phyloP scores from a whole-genome alignment of 2,888 invertebrate genomes.

The Apamea sordens region DNA sequence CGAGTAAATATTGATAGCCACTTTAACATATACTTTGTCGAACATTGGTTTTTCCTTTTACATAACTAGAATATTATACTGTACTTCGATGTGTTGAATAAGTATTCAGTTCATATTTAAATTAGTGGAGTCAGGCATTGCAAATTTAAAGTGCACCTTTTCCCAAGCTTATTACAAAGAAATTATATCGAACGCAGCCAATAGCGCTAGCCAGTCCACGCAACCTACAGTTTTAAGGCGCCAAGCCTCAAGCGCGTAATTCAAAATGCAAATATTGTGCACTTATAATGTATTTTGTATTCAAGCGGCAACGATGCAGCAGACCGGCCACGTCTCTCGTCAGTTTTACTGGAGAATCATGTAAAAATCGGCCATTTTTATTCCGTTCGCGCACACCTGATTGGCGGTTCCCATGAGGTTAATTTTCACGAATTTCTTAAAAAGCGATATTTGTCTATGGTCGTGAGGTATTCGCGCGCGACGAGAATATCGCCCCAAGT shows the following conservation, averaged over 20 bases:
- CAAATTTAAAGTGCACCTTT: slow-evolving; percentile 46
- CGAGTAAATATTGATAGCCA: slow-evolving; percentile 56
- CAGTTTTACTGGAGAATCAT: slow-evolving; percentile 89
- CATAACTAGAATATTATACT: slow-evolving; percentile 17
- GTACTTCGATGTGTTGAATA: slow-evolving; percentile 18
- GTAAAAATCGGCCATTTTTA: slow-evolving; percentile 88
- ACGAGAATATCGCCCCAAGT: slow-evolving; percentile 57
- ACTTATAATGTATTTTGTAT: slow-evolving; percentile 89
- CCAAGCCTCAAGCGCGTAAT: slow-evolving; percentile 85
- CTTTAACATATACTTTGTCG: slow-evolving; percentile 41
- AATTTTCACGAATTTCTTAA: slow-evolving; percentile 86
- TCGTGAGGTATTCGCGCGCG: slow-evolving; percentile 61
- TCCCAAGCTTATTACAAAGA: slow-evolving; percentile 47
- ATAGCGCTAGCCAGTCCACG: slow-evolving; percentile 58
- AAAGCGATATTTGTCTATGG: slow-evolving; percentile 78
- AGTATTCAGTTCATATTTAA: slow-evolving; percentile 44
- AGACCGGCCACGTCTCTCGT: slow-evolving; percentile 83
- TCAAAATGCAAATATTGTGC: slow-evolving; percentile 89
- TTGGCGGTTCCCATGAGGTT: slow-evolving; percentile 89
- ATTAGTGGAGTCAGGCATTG: slow-evolving; percentile 33
- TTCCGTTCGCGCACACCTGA: slow-evolving; percentile 85
- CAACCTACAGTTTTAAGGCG: slow-evolving; percentile 71
- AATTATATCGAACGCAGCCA: slow-evolving; percentile 58
- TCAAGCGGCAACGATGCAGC: slow-evolving; percentile 82
- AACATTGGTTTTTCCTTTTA: slow-evolving; percentile 31